phyloP scores from a whole-genome alignment of 2,113 vertebrate genomes.

The Trogon melanurus region DNA sequence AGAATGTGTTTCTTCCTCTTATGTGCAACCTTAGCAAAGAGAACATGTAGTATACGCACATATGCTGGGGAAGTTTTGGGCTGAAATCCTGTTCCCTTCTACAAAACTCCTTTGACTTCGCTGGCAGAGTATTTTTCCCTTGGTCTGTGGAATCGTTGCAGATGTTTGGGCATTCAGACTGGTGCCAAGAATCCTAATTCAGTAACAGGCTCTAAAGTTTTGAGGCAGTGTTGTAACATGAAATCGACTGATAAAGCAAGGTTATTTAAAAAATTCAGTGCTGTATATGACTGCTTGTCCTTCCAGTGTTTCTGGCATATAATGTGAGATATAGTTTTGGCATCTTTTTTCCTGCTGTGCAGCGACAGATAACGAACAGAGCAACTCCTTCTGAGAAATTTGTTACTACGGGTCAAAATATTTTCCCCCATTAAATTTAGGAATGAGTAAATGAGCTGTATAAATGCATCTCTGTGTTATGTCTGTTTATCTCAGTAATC shows the following conservation, averaged over 20 bases:
- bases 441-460: neutral
- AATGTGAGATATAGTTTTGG: neutral
- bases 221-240: neutral
- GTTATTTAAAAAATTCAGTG: neutral
- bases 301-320: neutral
- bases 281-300: neutral
- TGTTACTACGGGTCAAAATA: neutral
- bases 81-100: neutral
- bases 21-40: neutral
- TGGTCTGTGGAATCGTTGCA: neutral
- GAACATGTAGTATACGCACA: fast-evolving
- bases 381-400: neutral
- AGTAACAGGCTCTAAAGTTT: neutral
- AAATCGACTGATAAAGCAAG: neutral
- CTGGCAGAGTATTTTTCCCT: neutral
- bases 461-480: neutral
- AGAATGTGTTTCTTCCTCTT: neutral
- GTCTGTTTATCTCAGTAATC: neutral
- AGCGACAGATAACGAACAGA: neutral
- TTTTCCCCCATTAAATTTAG: neutral
- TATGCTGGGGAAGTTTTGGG: neutral
- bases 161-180: neutral
- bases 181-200: neutral
- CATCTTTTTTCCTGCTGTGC: neutral
- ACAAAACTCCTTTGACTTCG: neutral